Conservation (phyloP, 2,888 invertebrate genomes). For the Melitaea athalia region DNA sequence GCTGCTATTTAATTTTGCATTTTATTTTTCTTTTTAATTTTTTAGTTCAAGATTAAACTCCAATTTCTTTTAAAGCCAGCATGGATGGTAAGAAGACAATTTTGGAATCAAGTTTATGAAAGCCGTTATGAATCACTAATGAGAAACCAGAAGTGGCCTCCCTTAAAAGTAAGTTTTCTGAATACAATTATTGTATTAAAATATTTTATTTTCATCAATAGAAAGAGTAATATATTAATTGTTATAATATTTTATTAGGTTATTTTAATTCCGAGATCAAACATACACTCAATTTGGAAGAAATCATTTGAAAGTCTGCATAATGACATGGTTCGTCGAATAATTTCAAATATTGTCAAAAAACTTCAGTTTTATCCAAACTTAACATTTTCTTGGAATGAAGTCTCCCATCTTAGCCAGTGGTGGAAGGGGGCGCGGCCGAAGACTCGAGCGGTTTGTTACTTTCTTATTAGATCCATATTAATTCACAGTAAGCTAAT, state of each 20-base stretch:
- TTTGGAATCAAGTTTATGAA: slow-evolving; percentile 67
- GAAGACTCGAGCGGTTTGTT: slow-evolving; percentile 62
- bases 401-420: slow-evolving; percentile 68
- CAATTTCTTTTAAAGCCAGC: slow-evolving; percentile 52
- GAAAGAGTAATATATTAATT: background rate
- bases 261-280: slow-evolving; percentile 63
- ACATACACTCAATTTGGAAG: slow-evolving; percentile 68
- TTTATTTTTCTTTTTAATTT: background rate
- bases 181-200: background rate
- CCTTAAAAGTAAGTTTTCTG: slow-evolving; percentile 57
- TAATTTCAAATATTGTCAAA: slow-evolving; percentile 66
- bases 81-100: slow-evolving; percentile 60
- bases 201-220: background rate
- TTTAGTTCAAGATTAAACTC: background rate
- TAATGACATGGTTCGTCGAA: slow-evolving; percentile 58
- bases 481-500: background rate
- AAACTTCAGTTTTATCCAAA: slow-evolving; percentile 69
- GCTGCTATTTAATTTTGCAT: background rate
- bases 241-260: slow-evolving; percentile 52
- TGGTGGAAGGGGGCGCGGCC: slow-evolving; percentile 67
- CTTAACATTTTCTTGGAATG: slow-evolving; percentile 72
- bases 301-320: slow-evolving; percentile 62
- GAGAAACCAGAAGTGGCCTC: slow-evolving; percentile 69
- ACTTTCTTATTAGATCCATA: background rate
- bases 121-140: slow-evolving; percentile 69